Conservation (phyloP, 2,113 vertebrate genomes). For the Serilophus lunatus region DNA sequence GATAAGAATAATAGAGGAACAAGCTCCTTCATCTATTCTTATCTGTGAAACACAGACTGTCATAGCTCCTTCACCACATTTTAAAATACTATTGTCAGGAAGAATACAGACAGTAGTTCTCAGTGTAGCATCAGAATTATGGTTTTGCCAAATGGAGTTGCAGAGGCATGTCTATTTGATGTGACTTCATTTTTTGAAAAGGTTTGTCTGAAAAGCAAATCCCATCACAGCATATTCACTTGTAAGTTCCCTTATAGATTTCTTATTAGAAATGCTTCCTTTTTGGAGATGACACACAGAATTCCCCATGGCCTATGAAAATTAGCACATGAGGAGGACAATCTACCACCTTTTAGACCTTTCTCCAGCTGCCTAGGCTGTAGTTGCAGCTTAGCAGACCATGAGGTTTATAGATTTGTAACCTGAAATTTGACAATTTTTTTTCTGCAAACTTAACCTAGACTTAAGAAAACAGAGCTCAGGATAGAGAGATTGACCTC, state of each 20-base stretch:
- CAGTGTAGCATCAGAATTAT: background rate
- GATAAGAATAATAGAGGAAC: background rate
- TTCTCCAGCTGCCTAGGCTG: background rate
- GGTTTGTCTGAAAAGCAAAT: background rate
- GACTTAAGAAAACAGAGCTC: background rate
- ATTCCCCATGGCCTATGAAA: background rate
- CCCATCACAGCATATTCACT: rapidly evolving
- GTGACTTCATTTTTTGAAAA: background rate
- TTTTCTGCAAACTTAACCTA: background rate
- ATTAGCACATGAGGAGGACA: background rate
- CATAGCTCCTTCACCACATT: background rate
- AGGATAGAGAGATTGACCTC: background rate
- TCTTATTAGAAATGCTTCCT: background rate
- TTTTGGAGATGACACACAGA: background rate
- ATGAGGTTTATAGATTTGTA: background rate
- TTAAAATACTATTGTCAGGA: background rate
- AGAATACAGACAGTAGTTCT: background rate
- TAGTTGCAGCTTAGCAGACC: background rate
- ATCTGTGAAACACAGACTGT: background rate
- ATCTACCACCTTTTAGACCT: background rate
- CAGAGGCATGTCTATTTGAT: background rate
- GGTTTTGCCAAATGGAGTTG: background rate
- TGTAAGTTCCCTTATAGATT: background rate
- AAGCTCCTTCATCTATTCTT: background rate
- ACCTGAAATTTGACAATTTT: background rate